Evolutionary conservation across 2,797 vertebrate species (phyloP).

Genomic region (Selene dorsalis): DNA sequence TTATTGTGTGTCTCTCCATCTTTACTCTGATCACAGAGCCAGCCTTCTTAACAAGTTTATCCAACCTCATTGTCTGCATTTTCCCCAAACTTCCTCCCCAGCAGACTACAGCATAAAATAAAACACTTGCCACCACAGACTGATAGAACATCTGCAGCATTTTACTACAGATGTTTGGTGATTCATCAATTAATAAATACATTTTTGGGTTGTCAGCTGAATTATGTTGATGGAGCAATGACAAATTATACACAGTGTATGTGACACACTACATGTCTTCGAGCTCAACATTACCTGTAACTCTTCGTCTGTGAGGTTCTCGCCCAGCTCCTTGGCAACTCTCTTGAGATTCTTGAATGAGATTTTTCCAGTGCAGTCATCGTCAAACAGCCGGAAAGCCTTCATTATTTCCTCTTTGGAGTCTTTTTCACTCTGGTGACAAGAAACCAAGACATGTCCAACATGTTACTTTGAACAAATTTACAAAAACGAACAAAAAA

Average conservation of each 20-base stretch:
- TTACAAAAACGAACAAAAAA: too few species aligned
- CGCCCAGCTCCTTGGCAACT: constrained; percentile 93
- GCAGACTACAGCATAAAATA: too few species aligned
- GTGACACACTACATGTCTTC: background rate
- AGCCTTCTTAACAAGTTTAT: too few species aligned
- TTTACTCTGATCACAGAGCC: too few species aligned
- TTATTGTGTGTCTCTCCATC: too few species aligned
- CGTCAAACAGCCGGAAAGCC: constrained; percentile 94
- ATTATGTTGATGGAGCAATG: background rate
- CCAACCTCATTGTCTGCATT: too few species aligned
- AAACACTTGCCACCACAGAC: too few species aligned
- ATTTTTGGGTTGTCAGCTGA: too few species aligned
- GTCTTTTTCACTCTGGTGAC: constrained; percentile 90
- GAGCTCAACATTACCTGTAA: constrained; percentile 85
- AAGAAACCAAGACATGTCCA: background rate
- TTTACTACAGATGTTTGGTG: too few species aligned
- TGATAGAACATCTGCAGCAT: too few species aligned
- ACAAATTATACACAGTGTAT: background rate
- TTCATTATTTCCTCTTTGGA: constrained; percentile 96
- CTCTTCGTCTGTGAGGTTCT: constrained; percentile 94
- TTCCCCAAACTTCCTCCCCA: too few species aligned
- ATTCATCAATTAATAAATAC: too few species aligned
- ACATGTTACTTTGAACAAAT: background rate
- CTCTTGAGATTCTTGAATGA: constrained; percentile 95
- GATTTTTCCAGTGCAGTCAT: constrained; percentile 93